Percentiles rank a stretch among this genome's conserved stretches.
Conservation (phyloP, 2,113 vertebrate species). For the Myiagra hebetior region DNA sequence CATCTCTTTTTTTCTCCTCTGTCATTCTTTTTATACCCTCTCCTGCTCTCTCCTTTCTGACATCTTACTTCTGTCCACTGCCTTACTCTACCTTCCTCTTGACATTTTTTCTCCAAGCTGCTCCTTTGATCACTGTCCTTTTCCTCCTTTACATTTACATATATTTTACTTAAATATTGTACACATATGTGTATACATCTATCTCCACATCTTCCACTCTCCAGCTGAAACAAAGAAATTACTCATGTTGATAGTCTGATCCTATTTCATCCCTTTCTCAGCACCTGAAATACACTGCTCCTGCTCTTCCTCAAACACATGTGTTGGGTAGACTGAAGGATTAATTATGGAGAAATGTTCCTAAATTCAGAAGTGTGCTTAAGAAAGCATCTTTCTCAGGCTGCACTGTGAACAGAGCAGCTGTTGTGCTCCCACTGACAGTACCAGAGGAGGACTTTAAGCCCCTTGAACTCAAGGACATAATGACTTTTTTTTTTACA, state of each 20-base stretch:
- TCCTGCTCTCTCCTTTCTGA: neutral
- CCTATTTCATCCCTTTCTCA: neutral
- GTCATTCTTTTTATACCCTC: neutral
- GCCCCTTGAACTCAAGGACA: neutral
- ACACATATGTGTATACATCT: fast-evolving
- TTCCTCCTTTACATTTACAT: neutral
- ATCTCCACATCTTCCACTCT: neutral
- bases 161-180: neutral
- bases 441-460: neutral
- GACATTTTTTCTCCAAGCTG: neutral
- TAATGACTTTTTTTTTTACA: neutral
- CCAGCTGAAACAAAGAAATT: neutral
- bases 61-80: neutral
- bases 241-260: neutral
- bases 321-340: neutral
- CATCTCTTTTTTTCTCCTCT: fast-evolving
- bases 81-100: neutral
- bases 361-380: neutral
- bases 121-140: neutral
- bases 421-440: neutral
- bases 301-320: neutral
- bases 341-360: neutral
- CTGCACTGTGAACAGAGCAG: neutral
- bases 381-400: neutral
- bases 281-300: neutral